These are phyloP conservation scores for Trachymyrmex septentrionalis DNA, from an alignment of 1,140 invertebrate species.

Conservation along the genomic window DNA sequence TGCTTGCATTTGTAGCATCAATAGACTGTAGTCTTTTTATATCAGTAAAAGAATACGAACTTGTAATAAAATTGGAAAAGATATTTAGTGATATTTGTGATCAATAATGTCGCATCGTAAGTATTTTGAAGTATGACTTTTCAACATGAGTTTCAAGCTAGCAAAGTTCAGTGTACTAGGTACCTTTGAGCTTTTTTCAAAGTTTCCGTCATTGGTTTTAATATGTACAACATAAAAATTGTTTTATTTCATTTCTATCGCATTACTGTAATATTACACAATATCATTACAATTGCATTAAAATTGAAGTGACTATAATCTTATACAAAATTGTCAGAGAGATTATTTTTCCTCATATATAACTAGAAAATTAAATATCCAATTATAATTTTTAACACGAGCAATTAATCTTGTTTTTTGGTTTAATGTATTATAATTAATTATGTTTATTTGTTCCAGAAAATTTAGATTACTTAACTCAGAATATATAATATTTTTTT, in stretches of 20 bases:
- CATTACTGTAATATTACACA: not conserved
- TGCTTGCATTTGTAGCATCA: too few species aligned
- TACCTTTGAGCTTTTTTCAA: not conserved
- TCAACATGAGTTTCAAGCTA: not conserved
- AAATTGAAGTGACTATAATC: not conserved
- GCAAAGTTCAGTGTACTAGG: not conserved
- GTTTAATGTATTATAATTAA: not conserved
- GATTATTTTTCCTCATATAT: not conserved
- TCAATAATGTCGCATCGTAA: slow-evolving; percentile 5
- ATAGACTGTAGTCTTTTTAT: not conserved
- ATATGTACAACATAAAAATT: slow-evolving; percentile 3
- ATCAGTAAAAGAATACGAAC: not conserved
- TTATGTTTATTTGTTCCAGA: not conserved
- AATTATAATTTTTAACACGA: not conserved
- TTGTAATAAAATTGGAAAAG: not conserved
- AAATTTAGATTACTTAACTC: not conserved
- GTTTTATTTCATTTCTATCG: not conserved
- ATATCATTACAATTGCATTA: not conserved
- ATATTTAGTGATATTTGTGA: not conserved
- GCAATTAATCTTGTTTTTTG: not conserved
- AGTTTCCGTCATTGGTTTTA: not conserved
- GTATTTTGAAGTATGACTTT: slow-evolving; percentile 4
- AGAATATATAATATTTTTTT: not conserved
- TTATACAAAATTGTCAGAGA: not conserved
- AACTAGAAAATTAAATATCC: not conserved